Conservation (phyloP, 2,888 invertebrate species). For the Cheilosia grossa region DNA sequence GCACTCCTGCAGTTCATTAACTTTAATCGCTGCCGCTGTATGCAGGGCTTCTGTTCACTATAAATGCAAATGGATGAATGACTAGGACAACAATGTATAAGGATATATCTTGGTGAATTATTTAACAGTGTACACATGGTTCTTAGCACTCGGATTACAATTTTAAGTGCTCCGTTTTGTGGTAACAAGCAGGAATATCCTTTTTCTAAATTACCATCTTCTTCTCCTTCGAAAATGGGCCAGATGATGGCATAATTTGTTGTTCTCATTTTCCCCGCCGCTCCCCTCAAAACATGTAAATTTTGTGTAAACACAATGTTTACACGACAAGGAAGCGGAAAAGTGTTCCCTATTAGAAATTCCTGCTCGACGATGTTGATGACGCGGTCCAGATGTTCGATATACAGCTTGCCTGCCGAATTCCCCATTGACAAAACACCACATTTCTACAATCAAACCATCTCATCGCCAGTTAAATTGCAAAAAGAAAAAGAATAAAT, state of each 20-base stretch:
- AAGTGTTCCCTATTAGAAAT: neutral
- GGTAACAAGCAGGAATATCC: conserved; percentile 14
- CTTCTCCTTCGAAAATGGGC: conserved; percentile 6
- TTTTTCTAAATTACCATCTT: neutral
- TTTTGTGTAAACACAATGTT: conserved; percentile 37
- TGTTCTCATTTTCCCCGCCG: neutral
- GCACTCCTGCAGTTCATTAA: conserved; percentile 50
- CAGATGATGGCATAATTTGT: conserved; percentile 14
- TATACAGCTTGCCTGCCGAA: neutral
- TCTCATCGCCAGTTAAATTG: conserved; percentile 7
- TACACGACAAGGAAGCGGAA: conserved; percentile 4
- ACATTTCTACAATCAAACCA: neutral
- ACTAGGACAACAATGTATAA: conserved; percentile 49
- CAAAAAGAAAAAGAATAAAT: neutral
- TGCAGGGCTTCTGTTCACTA: conserved; percentile 39
- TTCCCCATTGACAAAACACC: neutral
- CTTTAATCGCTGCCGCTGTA: conserved; percentile 61
- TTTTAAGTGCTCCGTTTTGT: conserved; percentile 49
- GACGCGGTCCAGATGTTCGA: neutral
- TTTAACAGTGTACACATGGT: conserved; percentile 64
- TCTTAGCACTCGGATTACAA: conserved; percentile 57
- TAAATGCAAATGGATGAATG: conserved; percentile 61
- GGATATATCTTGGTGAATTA: conserved; percentile 61
- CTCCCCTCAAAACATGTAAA: neutral
- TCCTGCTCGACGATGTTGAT: conserved; percentile 1